These are phyloP conservation scores for Brachionus manjavacas DNA, from an alignment of 1,140 invertebrate species.

Conservation along the genomic window DNA sequence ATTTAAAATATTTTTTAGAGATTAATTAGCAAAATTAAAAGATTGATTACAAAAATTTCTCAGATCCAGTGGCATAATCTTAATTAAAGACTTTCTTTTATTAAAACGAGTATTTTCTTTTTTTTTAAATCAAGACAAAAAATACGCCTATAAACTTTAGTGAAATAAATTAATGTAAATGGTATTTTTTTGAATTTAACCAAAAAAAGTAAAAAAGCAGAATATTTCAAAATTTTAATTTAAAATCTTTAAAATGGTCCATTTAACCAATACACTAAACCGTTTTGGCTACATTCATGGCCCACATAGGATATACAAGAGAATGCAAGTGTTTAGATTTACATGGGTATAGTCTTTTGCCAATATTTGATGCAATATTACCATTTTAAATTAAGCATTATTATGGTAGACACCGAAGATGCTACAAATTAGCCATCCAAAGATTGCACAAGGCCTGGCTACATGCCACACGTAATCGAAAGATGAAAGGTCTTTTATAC, in stretches of 20 bases:
- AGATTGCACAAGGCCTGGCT: conserved; percentile 32
- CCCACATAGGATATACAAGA: conserved; percentile 25
- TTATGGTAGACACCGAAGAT: conserved; percentile 33
- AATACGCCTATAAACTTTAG: not conserved
- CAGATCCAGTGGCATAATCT: too few relatives aligned
- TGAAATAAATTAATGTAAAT: not conserved
- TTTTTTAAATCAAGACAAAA: not conserved
- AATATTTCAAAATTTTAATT: not conserved
- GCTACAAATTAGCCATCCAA: conserved; percentile 41
- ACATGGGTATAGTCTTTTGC: conserved; percentile 18
- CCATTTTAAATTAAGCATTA: not conserved
- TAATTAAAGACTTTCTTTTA: too few relatives aligned
- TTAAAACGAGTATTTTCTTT: too few relatives aligned
- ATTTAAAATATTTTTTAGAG: too few relatives aligned
- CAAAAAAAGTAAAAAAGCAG: too few relatives aligned
- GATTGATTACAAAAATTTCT: too few relatives aligned
- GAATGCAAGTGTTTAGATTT: conserved; percentile 42
- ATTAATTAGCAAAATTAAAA: too few relatives aligned
- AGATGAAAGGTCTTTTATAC: conserved; percentile 41
- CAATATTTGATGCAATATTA: not conserved
- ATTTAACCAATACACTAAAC: conserved; percentile 1
- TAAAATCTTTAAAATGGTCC: conserved; percentile 2
- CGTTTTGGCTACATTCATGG: conserved; percentile 36
- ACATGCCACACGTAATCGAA: conserved; percentile 18
- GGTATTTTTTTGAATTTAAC: not conserved